A percentile compares a stretch with the other conserved stretches of the same genome.
phyloP scores from a whole-genome alignment of 1,140 invertebrate genomes.

The Panulirus ornatus region DNA sequence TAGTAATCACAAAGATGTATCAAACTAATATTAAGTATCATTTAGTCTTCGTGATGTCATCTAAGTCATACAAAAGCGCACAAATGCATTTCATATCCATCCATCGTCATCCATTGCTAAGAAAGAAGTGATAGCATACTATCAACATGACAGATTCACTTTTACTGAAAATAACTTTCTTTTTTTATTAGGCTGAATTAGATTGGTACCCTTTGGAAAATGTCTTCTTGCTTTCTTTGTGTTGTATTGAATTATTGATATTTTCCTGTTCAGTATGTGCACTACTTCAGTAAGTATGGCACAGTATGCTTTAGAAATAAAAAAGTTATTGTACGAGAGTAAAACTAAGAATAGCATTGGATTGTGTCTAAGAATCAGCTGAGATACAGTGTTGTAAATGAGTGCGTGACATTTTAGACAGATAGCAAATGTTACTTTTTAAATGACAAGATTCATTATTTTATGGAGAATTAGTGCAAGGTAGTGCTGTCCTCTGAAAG shows the following conservation, averaged over 20 bases:
- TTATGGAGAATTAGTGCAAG: constrained; percentile 10
- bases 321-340: neutral
- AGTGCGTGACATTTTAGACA: constrained; percentile 31
- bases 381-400: constrained; percentile 19
- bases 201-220: neutral
- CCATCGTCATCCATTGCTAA: constrained; percentile 13
- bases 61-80: constrained; percentile 20
- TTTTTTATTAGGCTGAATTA: neutral
- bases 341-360: neutral
- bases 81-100: constrained; percentile 57
- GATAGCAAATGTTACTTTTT: constrained; percentile 32
- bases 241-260: neutral
- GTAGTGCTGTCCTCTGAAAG: neutral
- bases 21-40: constrained; percentile 46
- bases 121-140: neutral
- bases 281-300: neutral
- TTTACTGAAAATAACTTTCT: neutral
- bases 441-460: neutral
- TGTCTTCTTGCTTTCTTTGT: neutral
- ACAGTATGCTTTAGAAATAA: neutral
- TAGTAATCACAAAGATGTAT: constrained; percentile 50
- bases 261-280: neutral
- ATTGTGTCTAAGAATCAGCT: constrained; percentile 16
- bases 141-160: neutral
- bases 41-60: constrained; percentile 43